phyloP scores from a whole-genome alignment of 2,888 invertebrate genomes.

The Cylindroiulus punctatus region DNA sequence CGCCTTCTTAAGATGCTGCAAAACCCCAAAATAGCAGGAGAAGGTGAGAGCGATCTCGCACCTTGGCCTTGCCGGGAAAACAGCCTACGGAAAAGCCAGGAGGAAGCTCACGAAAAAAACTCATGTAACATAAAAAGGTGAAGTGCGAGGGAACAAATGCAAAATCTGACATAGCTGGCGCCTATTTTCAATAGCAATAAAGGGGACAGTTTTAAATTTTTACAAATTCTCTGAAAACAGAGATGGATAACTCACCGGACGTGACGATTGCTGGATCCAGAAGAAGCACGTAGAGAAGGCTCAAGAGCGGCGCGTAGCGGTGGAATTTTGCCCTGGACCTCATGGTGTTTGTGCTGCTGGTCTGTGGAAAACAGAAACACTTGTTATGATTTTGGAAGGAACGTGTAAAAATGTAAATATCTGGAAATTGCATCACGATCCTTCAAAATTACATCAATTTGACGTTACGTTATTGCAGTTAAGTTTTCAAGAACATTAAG shows the following conservation, averaged over 20 bases:
- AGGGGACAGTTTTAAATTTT: too few relatives aligned
- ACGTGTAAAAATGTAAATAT: too few relatives aligned
- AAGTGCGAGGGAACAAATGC: too few relatives aligned
- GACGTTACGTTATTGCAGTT: too few relatives aligned
- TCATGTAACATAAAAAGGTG: background rate
- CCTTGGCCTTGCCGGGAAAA: constrained; percentile 35
- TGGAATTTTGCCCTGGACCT: constrained; percentile 46
- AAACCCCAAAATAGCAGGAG: background rate
- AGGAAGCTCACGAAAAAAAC: background rate
- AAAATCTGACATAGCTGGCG: too few relatives aligned
- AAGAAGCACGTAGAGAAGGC: constrained; percentile 51
- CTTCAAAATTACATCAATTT: too few relatives aligned
- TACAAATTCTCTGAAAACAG: too few relatives aligned
- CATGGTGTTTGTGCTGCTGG: background rate
- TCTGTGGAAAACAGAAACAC: background rate
- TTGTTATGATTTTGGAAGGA: background rate
- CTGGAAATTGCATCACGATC: too few relatives aligned
- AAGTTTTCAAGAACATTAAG: too few relatives aligned
- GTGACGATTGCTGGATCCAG: constrained; percentile 53
- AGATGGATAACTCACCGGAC: constrained; percentile 47
- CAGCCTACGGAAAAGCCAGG: constrained; percentile 24
- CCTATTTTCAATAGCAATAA: too few relatives aligned
- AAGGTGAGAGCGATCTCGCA: constrained; percentile 5
- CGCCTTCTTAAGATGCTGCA: constrained; percentile 11
- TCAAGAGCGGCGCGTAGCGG: constrained; percentile 48